phyloP scores from a whole-genome alignment of 2,888 invertebrate species.

The Syrista parreyssii region DNA sequence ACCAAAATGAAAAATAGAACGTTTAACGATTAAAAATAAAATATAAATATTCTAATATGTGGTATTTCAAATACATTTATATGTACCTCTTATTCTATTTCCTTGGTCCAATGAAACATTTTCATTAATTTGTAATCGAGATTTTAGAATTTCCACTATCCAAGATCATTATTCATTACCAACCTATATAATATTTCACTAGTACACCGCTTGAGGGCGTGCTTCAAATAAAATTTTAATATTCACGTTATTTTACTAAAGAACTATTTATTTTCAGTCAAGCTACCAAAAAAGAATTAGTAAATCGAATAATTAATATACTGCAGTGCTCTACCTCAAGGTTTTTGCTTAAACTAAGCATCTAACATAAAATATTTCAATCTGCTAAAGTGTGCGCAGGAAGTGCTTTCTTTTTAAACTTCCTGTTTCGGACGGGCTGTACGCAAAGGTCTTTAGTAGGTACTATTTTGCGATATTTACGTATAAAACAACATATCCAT shows the following conservation, averaged over 20 bases:
- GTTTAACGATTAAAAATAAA: not conserved
- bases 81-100: not conserved
- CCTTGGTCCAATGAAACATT: not conserved
- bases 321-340: not conserved
- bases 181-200: not conserved
- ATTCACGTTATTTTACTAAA: not conserved
- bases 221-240: not conserved
- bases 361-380: not conserved
- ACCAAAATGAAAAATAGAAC: not conserved
- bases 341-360: not conserved
- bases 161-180: not conserved
- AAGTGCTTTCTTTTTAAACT: slow-evolving; percentile 40
- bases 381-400: slow-evolving; percentile 26
- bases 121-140: not conserved
- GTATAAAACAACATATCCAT: slow-evolving; percentile 25
- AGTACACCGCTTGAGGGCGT: not conserved
- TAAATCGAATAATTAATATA: not conserved
- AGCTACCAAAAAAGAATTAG: not conserved
- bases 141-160: not conserved
- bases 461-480: slow-evolving; percentile 28
- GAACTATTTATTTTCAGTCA: not conserved
- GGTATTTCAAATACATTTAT: not conserved
- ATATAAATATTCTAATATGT: not conserved
- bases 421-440: slow-evolving; percentile 37
- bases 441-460: slow-evolving; percentile 32